These are phyloP conservation scores for Myotis myotis DNA, from an alignment of 2,797 vertebrate genomes.

Conservation along the genomic window DNA sequence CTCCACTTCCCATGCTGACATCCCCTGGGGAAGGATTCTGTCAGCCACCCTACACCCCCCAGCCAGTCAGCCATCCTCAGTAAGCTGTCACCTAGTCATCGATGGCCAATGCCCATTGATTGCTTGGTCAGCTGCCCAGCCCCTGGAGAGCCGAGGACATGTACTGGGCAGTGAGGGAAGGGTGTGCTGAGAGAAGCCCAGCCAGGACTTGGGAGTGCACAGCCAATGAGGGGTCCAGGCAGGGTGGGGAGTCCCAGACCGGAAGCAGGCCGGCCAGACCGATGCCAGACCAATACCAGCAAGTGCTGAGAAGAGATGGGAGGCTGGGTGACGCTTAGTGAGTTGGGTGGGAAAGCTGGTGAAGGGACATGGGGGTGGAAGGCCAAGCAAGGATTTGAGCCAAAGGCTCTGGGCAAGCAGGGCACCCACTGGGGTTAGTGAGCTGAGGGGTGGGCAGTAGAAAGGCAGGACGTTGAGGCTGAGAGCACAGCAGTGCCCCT, in stretches of 20 bases:
- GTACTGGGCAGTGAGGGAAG: background rate
- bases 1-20: background rate
- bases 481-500: background rate
- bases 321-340: background rate
- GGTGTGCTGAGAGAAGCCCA: background rate
- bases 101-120: background rate
- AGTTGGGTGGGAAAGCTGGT: background rate
- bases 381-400: background rate
- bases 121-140: background rate
- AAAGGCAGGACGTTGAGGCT: background rate
- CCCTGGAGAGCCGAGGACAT: background rate
- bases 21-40: background rate
- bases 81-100: background rate
- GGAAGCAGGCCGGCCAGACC: background rate
- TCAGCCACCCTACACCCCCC: accelerated
- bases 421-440: background rate
- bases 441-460: background rate
- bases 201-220: background rate
- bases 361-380: background rate
- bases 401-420: background rate
- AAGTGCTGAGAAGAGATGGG: background rate
- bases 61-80: background rate
- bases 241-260: background rate
- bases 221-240: background rate
- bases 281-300: background rate